Base-by-base conservation (phyloP, 1,140 invertebrate species). In the Himalopsyche phryganea region DNA sequence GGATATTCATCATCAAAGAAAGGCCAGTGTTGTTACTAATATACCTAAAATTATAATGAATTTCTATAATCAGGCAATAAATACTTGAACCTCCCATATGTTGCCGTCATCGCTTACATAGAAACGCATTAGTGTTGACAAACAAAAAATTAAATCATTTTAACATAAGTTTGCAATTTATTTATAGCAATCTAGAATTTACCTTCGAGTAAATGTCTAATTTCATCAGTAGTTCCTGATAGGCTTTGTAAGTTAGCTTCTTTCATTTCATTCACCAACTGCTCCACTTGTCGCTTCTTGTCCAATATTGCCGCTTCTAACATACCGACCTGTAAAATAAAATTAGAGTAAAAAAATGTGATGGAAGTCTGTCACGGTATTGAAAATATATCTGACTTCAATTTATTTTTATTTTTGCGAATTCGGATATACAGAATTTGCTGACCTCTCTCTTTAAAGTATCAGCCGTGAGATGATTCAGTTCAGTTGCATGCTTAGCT, bases 181-280 rank as follows among this genome's bases (percentile, higher is more conserved):
- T n/a, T n/a, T n/a, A n/a, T n/a, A n/a, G n/a, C n/a, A n/a, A n/a
- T 28, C 18, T 47, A 17, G 49, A 33, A 41, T 10, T 52, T 70
- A 86, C 85, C 87, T 79, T 93, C 90, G 20, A 91, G 70, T 41
- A 91, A 82, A 74, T 90, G 81, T 68, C 88, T 83, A 17, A 91
- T 77, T 76, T 92, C 90, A 68, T 93, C 90, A 42, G 89, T 87
- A 40, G 89, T 87, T 56, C 90, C 87, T n/a, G 87, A 86, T 33
- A 95, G 76, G 71, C 89, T 92, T 73, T 92, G 87, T 23, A 95
- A 75, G 75, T 96, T 96, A 1, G 91, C 91, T 70, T 94, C 90
- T 72, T 95, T 93, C 87, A 95, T 92, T 67, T 94, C 90, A 20
- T 87, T 81, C 5, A 94, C 89, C 51, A 95, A 74, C 61, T 86